These are phyloP conservation scores for Monarcha castaneiventris DNA, from an alignment of 2,113 vertebrate genomes.

Conservation along the genomic window DNA sequence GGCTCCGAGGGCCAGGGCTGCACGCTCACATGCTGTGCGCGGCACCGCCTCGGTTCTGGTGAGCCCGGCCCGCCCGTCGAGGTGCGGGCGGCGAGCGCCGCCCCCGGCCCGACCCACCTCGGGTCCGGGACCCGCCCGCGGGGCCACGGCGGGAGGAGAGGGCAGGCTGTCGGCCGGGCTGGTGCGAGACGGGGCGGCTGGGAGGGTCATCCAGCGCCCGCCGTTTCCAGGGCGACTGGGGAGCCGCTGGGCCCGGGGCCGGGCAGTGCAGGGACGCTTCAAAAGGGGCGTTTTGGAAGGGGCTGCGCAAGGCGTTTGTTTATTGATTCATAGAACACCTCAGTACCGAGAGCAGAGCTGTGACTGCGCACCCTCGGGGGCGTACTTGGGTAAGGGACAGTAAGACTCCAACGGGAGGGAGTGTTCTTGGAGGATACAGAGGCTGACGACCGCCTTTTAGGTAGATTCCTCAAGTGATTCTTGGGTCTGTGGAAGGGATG, in stretches of 20 bases:
- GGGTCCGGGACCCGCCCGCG: too few relatives aligned
- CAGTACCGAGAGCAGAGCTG: not conserved
- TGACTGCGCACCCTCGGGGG: not conserved
- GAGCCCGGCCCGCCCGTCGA: not conserved
- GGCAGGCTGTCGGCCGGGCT: rapidly evolving
- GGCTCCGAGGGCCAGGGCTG: not conserved
- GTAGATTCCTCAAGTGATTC: not conserved
- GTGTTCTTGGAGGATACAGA: not conserved
- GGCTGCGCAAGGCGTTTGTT: too few relatives aligned
- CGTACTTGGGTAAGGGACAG: not conserved
- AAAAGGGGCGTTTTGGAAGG: too few relatives aligned
- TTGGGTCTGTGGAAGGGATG: not conserved
- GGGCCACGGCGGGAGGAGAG: not conserved
- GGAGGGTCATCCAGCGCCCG: too few relatives aligned
- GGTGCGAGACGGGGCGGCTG: not conserved
- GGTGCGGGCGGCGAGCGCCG: not conserved
- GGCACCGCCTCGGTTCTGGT: not conserved
- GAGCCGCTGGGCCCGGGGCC: not conserved
- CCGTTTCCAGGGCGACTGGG: not conserved
- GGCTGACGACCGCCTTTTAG: not conserved
- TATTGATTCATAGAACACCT: rapidly evolving
- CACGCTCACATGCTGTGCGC: not conserved
- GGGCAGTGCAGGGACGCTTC: not conserved
- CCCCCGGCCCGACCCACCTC: not conserved
- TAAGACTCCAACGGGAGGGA: not conserved